These are phyloP conservation scores for Psophia crepitans DNA, from an alignment of 2,113 vertebrate species.

Conservation along the genomic window DNA sequence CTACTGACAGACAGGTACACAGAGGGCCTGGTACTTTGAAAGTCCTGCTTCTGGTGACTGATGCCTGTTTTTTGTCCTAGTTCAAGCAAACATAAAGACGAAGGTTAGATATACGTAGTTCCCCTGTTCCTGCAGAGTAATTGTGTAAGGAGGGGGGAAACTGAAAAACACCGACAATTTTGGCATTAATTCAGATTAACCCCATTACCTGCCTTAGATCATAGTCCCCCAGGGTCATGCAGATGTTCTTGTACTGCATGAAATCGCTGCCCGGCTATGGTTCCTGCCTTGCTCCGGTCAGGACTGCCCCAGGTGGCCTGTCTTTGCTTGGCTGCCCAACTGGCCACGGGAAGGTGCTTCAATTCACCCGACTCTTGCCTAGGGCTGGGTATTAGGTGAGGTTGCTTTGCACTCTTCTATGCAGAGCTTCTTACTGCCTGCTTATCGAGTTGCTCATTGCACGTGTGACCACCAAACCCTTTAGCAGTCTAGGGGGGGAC, in stretches of 20 bases:
- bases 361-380: not conserved
- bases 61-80: not conserved
- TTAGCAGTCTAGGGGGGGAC: not conserved
- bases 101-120: not conserved
- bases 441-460: not conserved
- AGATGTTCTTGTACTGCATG: not conserved
- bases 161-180: not conserved
- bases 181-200: not conserved
- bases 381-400: not conserved
- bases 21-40: not conserved
- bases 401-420: not conserved
- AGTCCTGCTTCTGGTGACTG: not conserved
- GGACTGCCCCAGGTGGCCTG: not conserved
- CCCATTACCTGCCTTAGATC: not conserved
- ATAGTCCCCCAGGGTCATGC: not conserved
- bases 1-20: not conserved
- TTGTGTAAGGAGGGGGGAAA: not conserved
- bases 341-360: not conserved
- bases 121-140: not conserved
- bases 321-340: not conserved
- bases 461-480: not conserved
- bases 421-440: not conserved
- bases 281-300: not conserved
- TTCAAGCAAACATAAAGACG: not conserved
- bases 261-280: not conserved